phyloP scores from a whole-genome alignment of 2,113 vertebrate genomes.

The Muscicapa adusta region DNA sequence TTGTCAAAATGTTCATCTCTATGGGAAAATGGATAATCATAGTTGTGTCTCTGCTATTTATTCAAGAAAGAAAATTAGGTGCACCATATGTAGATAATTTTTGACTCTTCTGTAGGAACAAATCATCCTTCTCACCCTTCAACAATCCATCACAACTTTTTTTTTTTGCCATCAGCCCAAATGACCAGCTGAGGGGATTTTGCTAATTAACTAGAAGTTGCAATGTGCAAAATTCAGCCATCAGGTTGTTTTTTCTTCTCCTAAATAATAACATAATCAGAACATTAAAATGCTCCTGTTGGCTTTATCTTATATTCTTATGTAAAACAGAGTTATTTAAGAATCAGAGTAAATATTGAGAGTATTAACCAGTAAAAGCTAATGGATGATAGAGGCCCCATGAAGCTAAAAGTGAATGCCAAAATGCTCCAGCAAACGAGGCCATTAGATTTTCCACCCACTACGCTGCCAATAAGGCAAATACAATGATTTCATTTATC shows the following conservation, averaged over 20 bases:
- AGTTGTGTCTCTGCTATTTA: background rate
- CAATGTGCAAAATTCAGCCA: background rate
- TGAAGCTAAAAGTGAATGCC: background rate
- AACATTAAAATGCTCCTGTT: background rate
- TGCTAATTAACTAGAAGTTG: background rate
- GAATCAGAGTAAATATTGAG: background rate
- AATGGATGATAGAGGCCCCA: background rate
- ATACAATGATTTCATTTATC: background rate
- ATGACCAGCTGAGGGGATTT: background rate
- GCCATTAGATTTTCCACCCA: background rate
- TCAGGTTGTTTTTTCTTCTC: background rate
- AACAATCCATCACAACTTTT: background rate
- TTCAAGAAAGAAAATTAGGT: background rate
- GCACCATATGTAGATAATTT: background rate
- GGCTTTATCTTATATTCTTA: background rate
- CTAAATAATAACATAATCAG: background rate
- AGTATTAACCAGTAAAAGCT: background rate
- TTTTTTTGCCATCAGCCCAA: background rate
- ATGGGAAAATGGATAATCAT: background rate
- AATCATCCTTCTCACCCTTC: background rate
- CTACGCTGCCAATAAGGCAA: background rate
- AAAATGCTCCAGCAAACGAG: background rate
- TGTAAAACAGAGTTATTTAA: constrained; percentile 1
- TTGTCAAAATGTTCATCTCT: background rate
- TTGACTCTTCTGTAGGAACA: background rate